A percentile compares a stretch with the other conserved stretches of the same genome.
Conservation (phyloP, 2,797 vertebrate genomes). For the Crypturellus tataupa region DNA sequence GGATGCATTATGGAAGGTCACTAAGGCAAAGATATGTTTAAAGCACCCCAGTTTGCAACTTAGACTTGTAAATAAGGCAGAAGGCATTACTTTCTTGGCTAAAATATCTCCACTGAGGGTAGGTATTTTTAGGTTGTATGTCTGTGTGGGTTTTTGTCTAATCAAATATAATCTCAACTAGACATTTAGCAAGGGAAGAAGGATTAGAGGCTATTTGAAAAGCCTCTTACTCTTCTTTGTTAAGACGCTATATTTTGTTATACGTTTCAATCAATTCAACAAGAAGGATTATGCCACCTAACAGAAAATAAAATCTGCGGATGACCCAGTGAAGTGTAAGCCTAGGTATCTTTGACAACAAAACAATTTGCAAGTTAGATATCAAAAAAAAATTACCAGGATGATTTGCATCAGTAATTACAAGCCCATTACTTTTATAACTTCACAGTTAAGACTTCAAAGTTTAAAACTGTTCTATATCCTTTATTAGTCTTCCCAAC, state of each 20-base stretch:
- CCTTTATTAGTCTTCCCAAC: not conserved
- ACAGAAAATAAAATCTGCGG: slow-evolving; percentile 72
- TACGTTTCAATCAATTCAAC: slow-evolving; percentile 72
- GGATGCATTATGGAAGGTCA: slow-evolving; percentile 60
- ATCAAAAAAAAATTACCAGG: slow-evolving; percentile 6
- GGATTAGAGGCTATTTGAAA: slow-evolving; percentile 76
- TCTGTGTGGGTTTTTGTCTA: slow-evolving; percentile 71
- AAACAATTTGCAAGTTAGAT: slow-evolving; percentile 26
- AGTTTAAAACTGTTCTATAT: not conserved
- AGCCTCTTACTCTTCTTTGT: slow-evolving; percentile 76
- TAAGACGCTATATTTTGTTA: slow-evolving; percentile 66
- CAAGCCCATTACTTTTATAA: not conserved
- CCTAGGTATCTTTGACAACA: slow-evolving; percentile 64
- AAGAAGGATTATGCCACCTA: slow-evolving; percentile 76
- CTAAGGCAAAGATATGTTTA: slow-evolving; percentile 70
- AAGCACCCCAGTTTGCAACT: slow-evolving; percentile 72
- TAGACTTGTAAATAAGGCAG: slow-evolving; percentile 79
- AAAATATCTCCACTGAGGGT: slow-evolving; percentile 75
- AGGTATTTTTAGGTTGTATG: slow-evolving; percentile 77
- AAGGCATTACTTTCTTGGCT: slow-evolving; percentile 75
- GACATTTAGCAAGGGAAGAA: slow-evolving; percentile 76
- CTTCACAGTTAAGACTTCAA: not conserved
- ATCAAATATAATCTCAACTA: slow-evolving; percentile 80
- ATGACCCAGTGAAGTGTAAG: slow-evolving; percentile 69
- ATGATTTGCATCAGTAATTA: not conserved